Percentiles rank a stretch among this genome's conserved stretches.
phyloP scores from a whole-genome alignment of 2,888 invertebrate genomes.

The Melikaiella ostensackeni region DNA sequence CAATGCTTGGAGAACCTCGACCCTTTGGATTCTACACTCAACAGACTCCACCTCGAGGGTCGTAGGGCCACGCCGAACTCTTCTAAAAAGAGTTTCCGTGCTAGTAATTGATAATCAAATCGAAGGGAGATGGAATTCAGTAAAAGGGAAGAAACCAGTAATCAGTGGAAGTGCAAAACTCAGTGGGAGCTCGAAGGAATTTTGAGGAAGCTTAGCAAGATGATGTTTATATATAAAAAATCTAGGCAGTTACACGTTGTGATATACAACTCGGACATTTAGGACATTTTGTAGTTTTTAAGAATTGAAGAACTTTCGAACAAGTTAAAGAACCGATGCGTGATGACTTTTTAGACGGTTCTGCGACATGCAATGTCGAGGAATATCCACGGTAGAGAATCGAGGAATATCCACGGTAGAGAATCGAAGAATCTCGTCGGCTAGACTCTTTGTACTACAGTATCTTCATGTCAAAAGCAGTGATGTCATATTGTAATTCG shows the following conservation, averaged over 20 bases:
- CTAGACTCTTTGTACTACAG: constrained; percentile 7
- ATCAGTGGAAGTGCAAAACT: neutral
- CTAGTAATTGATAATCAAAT: neutral
- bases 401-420: too few relatives aligned
- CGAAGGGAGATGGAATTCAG: neutral
- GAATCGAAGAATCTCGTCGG: neutral
- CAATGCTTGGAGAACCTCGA: constrained; percentile 55
- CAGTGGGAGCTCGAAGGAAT: neutral
- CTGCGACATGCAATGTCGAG: constrained; percentile 2
- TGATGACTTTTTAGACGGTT: constrained; percentile 12
- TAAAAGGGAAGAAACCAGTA: neutral
- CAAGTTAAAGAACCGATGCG: constrained; percentile 12
- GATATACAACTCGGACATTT: neutral
- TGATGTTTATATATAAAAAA: constrained; percentile 2
- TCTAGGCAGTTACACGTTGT: neutral
- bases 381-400: constrained; percentile 2
- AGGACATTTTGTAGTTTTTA: constrained; percentile 3
- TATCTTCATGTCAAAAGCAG: constrained; percentile 13
- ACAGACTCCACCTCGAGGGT: constrained; percentile 57
- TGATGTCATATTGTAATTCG: constrained; percentile 21
- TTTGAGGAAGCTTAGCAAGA: neutral
- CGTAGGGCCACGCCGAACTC: constrained; percentile 31
- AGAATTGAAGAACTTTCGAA: constrained; percentile 16
- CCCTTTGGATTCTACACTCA: constrained; percentile 75
- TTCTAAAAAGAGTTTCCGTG: constrained; percentile 6